Evolutionary conservation across 2,113 vertebrate species (phyloP).

Genomic region (Pardalotus punctatus): DNA sequence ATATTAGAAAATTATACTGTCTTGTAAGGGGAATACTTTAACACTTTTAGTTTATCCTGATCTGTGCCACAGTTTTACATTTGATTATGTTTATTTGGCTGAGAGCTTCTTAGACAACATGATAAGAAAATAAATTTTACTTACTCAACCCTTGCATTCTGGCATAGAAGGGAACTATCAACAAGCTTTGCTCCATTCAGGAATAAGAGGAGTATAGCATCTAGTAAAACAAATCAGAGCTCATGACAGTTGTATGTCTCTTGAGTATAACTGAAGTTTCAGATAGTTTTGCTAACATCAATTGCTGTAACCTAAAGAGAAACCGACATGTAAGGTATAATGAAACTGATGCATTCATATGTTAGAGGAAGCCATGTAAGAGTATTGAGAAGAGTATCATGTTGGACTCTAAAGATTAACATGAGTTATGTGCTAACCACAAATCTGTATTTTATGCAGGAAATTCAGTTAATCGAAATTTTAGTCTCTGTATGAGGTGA

Average conservation of each 20-base stretch:
- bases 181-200: neutral
- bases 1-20: neutral
- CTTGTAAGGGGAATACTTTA: neutral
- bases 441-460: neutral
- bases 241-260: neutral
- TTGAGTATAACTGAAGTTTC: neutral
- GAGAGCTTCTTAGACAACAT: neutral
- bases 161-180: neutral
- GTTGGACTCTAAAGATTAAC: neutral
- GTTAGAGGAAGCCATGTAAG: neutral
- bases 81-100: neutral
- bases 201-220: neutral
- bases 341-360: neutral
- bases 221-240: neutral
- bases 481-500: accelerated
- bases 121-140: neutral
- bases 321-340: neutral
- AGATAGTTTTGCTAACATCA: neutral
- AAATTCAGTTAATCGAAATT: neutral
- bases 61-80: neutral
- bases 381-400: neutral
- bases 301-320: neutral
- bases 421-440: neutral
- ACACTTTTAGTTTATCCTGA: neutral
- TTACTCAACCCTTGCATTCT: neutral